Conservation (phyloP, 2,888 invertebrate genomes). For the Mythimna ferrago region DNA sequence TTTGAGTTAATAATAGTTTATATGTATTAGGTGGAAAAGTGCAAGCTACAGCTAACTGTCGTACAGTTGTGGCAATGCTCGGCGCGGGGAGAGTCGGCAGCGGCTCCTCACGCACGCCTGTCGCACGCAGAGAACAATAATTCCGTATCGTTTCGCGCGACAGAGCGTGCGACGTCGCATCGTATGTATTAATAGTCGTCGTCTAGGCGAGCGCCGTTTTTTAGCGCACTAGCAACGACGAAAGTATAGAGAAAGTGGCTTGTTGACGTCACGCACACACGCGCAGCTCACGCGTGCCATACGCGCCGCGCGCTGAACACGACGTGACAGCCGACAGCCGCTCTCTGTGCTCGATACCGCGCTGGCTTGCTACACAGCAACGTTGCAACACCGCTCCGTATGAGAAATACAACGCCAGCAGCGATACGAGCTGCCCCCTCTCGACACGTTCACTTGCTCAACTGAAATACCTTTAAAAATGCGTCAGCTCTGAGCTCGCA, state of each 20-base stretch:
- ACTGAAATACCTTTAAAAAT: constrained; percentile 73
- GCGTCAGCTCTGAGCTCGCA: constrained; percentile 63
- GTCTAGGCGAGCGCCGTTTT: constrained; percentile 86
- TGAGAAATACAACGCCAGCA: constrained; percentile 83
- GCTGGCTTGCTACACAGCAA: constrained; percentile 79
- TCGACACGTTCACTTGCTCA: constrained; percentile 89
- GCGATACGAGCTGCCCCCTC: constrained; percentile 86
- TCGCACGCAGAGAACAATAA: constrained; percentile 80
- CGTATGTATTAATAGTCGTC: constrained; percentile 86
- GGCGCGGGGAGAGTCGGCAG: constrained; percentile 73
- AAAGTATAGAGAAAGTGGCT: constrained; percentile 91
- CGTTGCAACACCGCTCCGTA: constrained; percentile 83
- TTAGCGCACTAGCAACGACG: constrained; percentile 89
- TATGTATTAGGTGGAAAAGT: constrained; percentile 31
- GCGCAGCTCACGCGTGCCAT: constrained; percentile 81
- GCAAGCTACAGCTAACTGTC: constrained; percentile 23
- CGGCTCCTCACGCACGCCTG: constrained; percentile 72
- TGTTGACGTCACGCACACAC: constrained; percentile 90
- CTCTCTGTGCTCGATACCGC: constrained; percentile 81
- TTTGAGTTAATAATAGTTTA: constrained; percentile 20
- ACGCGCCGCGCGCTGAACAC: constrained; percentile 63
- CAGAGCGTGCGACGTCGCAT: constrained; percentile 84
- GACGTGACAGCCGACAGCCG: constrained; percentile 76
- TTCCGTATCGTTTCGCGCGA: constrained; percentile 85
- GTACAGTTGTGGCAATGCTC: constrained; percentile 23